Conservation (phyloP, 2,888 invertebrate genomes). For the Ernsta delagoae region DNA sequence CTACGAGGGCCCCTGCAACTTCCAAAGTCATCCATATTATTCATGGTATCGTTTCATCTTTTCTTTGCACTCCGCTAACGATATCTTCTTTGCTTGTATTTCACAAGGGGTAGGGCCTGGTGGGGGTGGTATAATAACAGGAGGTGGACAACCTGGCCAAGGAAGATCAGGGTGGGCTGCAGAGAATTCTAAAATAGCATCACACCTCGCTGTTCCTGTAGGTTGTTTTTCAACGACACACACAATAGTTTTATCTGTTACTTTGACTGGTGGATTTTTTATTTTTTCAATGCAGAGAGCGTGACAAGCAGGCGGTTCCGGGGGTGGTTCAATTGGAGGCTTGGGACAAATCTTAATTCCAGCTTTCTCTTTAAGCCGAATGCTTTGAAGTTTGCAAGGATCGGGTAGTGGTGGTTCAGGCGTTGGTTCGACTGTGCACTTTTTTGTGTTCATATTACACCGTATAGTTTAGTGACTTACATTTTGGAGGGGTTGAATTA, state of each 20-base stretch:
- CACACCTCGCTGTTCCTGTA: constrained; percentile 56
- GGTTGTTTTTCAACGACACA: constrained; percentile 53
- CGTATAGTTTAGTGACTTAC: not conserved
- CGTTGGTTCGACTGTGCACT: constrained; percentile 53
- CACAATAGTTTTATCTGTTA: constrained; percentile 45
- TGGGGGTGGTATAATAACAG: constrained; percentile 54
- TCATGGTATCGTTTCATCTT: constrained; percentile 59
- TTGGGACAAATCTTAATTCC: constrained; percentile 60
- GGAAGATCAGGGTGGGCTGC: constrained; percentile 50
- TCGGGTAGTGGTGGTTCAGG: constrained; percentile 55
- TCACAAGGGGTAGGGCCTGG: constrained; percentile 58
- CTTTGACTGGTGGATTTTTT: constrained; percentile 56
- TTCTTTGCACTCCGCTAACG: constrained; percentile 52
- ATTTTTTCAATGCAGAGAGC: constrained; percentile 65
- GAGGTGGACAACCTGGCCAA: constrained; percentile 55
- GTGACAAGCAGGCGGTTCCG: constrained; percentile 51
- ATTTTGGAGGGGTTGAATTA: not conserved
- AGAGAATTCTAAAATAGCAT: constrained; percentile 47
- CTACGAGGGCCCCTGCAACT: constrained; percentile 37
- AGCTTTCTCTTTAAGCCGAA: constrained; percentile 52
- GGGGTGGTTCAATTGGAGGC: constrained; percentile 49
- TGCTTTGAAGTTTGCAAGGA: constrained; percentile 56
- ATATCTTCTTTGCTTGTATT: constrained; percentile 48
- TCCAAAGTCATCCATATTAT: constrained; percentile 52
- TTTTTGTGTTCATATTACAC: constrained; percentile 56